phyloP scores from a whole-genome alignment of 2,888 invertebrate genomes.

The Drosophila gaucha region DNA sequence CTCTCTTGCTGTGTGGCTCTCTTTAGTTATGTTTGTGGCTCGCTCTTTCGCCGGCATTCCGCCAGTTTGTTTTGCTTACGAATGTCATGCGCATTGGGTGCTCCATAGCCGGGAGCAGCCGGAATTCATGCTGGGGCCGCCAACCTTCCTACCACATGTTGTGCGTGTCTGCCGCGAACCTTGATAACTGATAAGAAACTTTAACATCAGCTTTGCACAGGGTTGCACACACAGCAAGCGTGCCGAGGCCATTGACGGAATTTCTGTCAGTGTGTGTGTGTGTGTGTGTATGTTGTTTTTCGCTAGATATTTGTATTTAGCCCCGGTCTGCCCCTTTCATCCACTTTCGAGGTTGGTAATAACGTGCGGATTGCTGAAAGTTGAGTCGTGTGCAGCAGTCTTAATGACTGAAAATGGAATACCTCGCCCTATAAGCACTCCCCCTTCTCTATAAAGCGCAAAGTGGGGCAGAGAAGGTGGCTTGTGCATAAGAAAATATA shows the following conservation, averaged over 20 bases:
- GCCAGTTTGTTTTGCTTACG: constrained; percentile 51
- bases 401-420: constrained; percentile 43
- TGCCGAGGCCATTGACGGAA: constrained; percentile 68
- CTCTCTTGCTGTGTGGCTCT: constrained; percentile 15
- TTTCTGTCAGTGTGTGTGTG: constrained; percentile 19
- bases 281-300: constrained; percentile 18
- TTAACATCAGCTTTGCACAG: constrained; percentile 66
- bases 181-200: constrained; percentile 81
- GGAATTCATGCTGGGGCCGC: constrained; percentile 44
- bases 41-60: constrained; percentile 52
- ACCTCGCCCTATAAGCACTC: background rate
- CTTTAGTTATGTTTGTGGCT: background rate
- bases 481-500: constrained; percentile 20
- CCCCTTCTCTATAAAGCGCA: background rate
- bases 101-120: constrained; percentile 63
- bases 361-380: constrained; percentile 35
- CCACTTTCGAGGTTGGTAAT: constrained; percentile 13
- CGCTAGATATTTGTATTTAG: constrained; percentile 35
- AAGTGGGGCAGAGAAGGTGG: too few species aligned
- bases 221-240: constrained; percentile 58
- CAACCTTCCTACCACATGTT: constrained; percentile 79
- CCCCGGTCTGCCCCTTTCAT: background rate
- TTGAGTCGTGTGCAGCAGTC: constrained; percentile 56
- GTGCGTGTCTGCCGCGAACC: constrained; percentile 67
- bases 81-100: constrained; percentile 60